Conservation (phyloP, 2,113 vertebrate species). For the Heterotilapia buettikoferi region DNA sequence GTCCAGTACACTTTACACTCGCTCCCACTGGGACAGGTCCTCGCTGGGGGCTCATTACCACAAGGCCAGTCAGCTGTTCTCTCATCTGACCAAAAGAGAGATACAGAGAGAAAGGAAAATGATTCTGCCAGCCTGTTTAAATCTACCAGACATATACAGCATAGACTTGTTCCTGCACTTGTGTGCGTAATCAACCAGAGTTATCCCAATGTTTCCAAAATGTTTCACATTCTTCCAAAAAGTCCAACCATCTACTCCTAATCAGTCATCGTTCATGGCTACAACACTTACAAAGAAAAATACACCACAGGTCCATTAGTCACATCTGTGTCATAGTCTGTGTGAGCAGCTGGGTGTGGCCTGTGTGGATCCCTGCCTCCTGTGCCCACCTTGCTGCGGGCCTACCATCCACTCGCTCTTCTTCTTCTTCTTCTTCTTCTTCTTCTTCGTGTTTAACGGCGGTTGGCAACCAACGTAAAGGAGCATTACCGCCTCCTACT, state of each 20-base stretch:
- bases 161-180: not conserved
- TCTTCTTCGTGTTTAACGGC: too few species aligned
- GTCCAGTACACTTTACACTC: slow-evolving; percentile 85
- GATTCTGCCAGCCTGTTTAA: not conserved
- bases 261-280: not conserved
- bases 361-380: not conserved
- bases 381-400: not conserved
- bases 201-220: not conserved
- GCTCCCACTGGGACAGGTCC: slow-evolving; percentile 79
- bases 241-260: not conserved
- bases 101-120: not conserved
- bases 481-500: too few species aligned
- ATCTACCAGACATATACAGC: not conserved
- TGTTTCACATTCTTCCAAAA: not conserved
- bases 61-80: slow-evolving; percentile 83
- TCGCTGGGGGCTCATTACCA: slow-evolving; percentile 78
- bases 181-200: not conserved
- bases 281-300: not conserved
- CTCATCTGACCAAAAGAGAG: slow-evolving; percentile 67
- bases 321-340: not conserved
- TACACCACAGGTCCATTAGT: not conserved
- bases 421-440: too few species aligned
- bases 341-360: not conserved
- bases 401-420: not conserved
- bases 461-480: too few species aligned